Evolutionary conservation across 2,888 invertebrate species (phyloP), one percentile per base, ranked within the genome.

Genomic region (Apodemia mormo): DNA sequence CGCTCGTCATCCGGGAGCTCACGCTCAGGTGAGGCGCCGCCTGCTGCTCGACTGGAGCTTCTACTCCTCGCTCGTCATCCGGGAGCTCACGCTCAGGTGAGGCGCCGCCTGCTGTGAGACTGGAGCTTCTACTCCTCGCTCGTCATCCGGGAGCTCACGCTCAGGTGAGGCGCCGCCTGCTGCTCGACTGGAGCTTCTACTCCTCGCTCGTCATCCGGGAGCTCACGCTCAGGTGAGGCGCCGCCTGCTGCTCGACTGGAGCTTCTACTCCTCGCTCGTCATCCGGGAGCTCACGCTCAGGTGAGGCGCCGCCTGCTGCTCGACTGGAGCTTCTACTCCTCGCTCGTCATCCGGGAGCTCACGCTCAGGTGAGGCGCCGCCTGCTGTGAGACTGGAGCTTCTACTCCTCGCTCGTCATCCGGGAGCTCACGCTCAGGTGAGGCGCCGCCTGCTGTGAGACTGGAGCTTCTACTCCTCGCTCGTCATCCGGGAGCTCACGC

Each of bases 401-500:
- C 37, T 37, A 37, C 37, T 37, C 37, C 37, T 37, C 37, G 37
- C 37, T 37, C 37, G 37, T 37, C 37, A 98, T 99, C 99, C 22
- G 22, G n/a, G 22, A 22, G 22, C 22, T 22, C 22, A 22, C 22
- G 22, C 22, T 22, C 22, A 22, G n/a, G n/a, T n/a, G n/a, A n/a
- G n/a, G n/a, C n/a, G n/a, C n/a, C n/a, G n/a, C n/a, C n/a, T n/a
- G n/a, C n/a, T n/a, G n/a, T n/a, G n/a, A n/a, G n/a, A 99, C 92
- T 99, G 99, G 99, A 99, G 98, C 77, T 99, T 99, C 94, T 99
- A 99, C 93, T 98, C 98, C 87, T 99, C 99, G 70, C 98, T 99
- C 96, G 98, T 99, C 71, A 99, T 99, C 79, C 95, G 99, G 66
- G 99, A 99, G 91, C 95, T 99, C 76, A 99, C 99, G 65, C 94